These are phyloP conservation scores for Hylaeus volcanicus DNA, from an alignment of 1,140 invertebrate species.

Conservation along the genomic window DNA sequence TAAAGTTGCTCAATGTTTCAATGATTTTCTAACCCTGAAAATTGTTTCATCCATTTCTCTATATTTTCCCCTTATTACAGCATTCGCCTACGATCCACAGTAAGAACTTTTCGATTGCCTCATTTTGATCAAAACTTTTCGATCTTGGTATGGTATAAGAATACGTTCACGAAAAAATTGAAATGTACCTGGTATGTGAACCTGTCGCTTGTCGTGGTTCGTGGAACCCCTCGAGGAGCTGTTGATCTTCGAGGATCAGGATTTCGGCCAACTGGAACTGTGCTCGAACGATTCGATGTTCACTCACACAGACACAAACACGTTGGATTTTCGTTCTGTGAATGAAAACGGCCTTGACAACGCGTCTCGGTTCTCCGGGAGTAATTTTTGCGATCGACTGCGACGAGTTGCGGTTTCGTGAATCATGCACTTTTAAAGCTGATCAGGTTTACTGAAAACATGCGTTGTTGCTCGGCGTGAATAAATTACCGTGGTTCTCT, in stretches of 20 bases:
- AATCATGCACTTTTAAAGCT: background rate
- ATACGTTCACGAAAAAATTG: background rate
- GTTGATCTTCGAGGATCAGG: constrained; percentile 19
- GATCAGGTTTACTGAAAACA: background rate
- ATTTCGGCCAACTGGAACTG: constrained; percentile 44
- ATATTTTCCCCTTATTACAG: no score
- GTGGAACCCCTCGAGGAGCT: background rate
- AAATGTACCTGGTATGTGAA: background rate
- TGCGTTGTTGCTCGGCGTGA: background rate
- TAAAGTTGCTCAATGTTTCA: no score
- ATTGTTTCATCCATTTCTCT: no score
- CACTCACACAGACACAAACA: constrained; percentile 41
- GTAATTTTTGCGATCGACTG: background rate
- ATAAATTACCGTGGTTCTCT: no score
- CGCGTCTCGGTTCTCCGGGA: background rate
- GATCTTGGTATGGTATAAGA: no score
- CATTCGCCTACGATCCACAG: no score
- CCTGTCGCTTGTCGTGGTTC: background rate
- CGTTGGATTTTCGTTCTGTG: constrained; percentile 8
- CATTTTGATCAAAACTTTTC: no score
- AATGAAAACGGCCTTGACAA: constrained; percentile 34
- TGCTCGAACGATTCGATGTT: constrained; percentile 30
- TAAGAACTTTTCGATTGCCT: no score
- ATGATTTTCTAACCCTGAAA: no score
- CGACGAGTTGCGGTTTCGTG: background rate